These are phyloP conservation scores for Shargacucullia verbasci DNA, from an alignment of 2,888 invertebrate species.

Conservation along the genomic window DNA sequence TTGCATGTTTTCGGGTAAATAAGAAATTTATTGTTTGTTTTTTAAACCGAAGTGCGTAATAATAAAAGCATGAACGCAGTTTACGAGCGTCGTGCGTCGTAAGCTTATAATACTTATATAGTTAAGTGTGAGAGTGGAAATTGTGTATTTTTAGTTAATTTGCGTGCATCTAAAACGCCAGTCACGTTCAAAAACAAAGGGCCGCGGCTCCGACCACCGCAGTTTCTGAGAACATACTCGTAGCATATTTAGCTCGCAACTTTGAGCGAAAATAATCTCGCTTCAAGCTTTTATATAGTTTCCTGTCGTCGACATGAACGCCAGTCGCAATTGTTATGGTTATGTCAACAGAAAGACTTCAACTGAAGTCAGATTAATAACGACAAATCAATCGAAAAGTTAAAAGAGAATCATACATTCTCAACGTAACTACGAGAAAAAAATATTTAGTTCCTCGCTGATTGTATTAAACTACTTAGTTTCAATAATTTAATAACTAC, in stretches of 20 bases:
- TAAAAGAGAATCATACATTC: no score
- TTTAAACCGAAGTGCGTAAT: slow-evolving; percentile 20
- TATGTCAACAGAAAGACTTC: slow-evolving; percentile 29
- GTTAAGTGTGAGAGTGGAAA: slow-evolving; percentile 63
- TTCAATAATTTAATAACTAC: no score
- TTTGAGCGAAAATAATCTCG: slow-evolving; percentile 60
- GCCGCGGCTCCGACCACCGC: slow-evolving; percentile 73
- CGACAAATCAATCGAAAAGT: no score
- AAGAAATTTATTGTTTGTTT: slow-evolving; percentile 40
- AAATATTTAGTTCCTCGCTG: no score
- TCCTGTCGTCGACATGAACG: slow-evolving; percentile 52
- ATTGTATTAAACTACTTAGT: no score
- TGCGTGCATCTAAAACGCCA: slow-evolving; percentile 80
- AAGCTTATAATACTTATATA: slow-evolving; percentile 53
- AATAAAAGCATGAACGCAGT: slow-evolving; percentile 30
- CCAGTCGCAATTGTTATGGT: slow-evolving; percentile 41
- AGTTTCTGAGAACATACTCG: slow-evolving; percentile 77
- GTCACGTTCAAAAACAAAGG: slow-evolving; percentile 85
- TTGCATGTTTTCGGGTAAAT: slow-evolving; percentile 36
- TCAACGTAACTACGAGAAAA: no score
- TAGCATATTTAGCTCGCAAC: slow-evolving; percentile 72
- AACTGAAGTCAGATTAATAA: slow-evolving; percentile 1
- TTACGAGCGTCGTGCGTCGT: slow-evolving; percentile 47
- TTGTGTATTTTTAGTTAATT: slow-evolving; percentile 81
- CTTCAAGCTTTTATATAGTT: slow-evolving; percentile 58